Evolutionary conservation across 2,797 vertebrate species (phyloP).

Genomic region (Hafferia zeledoni): DNA sequence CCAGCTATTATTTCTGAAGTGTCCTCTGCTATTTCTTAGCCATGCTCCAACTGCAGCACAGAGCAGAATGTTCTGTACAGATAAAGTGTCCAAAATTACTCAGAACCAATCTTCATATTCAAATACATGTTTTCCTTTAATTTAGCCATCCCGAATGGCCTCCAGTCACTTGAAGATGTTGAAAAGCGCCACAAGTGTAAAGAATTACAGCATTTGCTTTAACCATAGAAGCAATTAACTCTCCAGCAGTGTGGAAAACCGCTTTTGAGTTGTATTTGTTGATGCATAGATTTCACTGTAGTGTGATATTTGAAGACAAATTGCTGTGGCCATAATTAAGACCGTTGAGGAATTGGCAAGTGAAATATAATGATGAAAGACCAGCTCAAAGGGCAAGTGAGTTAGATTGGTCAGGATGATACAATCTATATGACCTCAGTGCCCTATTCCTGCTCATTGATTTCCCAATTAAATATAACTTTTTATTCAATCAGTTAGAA

Average conservation of each 20-base stretch:
- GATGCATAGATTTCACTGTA: slow-evolving; percentile 77
- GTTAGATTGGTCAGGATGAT: slow-evolving; percentile 65
- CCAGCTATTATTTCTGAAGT: background rate
- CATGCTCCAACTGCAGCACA: background rate
- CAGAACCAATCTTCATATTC: background rate
- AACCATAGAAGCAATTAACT: slow-evolving; percentile 77
- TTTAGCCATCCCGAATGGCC: slow-evolving; percentile 14
- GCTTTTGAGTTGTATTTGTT: slow-evolving; percentile 77
- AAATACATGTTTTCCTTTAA: slow-evolving; percentile 20
- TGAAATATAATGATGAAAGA: slow-evolving; percentile 75
- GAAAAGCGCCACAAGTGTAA: slow-evolving; percentile 62
- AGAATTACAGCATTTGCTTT: slow-evolving; percentile 69
- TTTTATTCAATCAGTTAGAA: slow-evolving; percentile 72
- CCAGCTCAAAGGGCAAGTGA: slow-evolving; percentile 68
- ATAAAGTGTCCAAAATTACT: slow-evolving; percentile 31
- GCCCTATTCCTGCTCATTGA: slow-evolving; percentile 71
- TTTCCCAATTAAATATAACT: slow-evolving; percentile 77
- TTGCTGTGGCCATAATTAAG: slow-evolving; percentile 77
- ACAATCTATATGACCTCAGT: slow-evolving; percentile 68
- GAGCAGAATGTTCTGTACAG: background rate
- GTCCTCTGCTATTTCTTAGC: background rate
- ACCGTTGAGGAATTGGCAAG: slow-evolving; percentile 71
- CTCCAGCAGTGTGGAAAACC: slow-evolving; percentile 76
- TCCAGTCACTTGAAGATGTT: slow-evolving; percentile 45
- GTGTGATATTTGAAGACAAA: slow-evolving; percentile 82